These are phyloP conservation scores for Actenoides lindsayi DNA, from an alignment of 2,113 vertebrate species.

Conservation along the genomic window DNA sequence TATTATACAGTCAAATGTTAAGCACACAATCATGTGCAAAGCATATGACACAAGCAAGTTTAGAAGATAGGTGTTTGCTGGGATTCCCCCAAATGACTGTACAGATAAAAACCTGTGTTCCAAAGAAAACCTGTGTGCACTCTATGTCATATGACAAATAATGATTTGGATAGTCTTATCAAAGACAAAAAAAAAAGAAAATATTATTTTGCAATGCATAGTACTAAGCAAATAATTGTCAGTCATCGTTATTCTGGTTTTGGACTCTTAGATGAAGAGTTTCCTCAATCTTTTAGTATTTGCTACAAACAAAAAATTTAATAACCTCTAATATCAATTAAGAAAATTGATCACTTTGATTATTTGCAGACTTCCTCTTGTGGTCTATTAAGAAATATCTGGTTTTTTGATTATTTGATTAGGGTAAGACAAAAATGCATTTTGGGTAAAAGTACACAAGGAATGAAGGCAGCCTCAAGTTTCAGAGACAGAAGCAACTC, in stretches of 20 bases:
- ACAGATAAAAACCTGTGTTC: background rate
- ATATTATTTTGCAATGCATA: background rate
- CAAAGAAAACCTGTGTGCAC: background rate
- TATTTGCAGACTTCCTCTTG: background rate
- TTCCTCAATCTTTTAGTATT: background rate
- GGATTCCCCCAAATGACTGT: background rate
- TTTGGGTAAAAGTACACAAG: background rate
- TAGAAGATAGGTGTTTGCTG: background rate
- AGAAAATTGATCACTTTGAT: background rate
- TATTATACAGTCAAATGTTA: background rate
- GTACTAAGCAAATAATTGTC: background rate
- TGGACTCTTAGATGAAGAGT: background rate
- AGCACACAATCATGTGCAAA: background rate
- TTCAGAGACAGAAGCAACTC: background rate
- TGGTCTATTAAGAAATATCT: background rate
- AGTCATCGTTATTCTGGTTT: background rate
- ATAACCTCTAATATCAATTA: background rate
- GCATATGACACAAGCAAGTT: background rate
- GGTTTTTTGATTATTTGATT: background rate
- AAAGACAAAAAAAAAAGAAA: background rate
- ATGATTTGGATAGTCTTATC: background rate
- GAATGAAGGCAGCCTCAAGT: background rate
- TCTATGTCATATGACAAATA: background rate
- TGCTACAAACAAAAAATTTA: background rate
- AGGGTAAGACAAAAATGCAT: background rate